phyloP scores from a whole-genome alignment of 30 jellyfish, hydroid and myxozoan species.

The Pseudorhiza aurosa region DNA sequence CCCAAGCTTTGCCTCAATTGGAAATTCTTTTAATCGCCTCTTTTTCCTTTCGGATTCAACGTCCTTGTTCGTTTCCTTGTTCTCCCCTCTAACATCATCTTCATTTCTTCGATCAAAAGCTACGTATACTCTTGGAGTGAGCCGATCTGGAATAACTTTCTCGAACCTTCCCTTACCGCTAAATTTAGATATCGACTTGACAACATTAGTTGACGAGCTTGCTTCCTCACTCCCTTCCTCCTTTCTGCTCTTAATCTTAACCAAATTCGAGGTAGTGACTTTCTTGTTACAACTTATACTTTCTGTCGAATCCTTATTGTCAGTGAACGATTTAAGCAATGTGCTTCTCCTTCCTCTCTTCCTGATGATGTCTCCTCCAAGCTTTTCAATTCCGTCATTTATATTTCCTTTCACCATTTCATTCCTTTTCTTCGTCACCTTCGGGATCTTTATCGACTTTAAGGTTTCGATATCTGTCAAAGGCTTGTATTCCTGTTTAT shows the following conservation, averaged over 20 bases:
- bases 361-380: too few species aligned
- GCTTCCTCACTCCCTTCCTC: too few species aligned
- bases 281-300: too few species aligned
- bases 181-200: neutral
- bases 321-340: too few species aligned
- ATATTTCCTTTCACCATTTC: neutral
- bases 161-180: too few species aligned
- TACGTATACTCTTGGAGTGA: constrained; percentile 29
- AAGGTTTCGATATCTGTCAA: constrained; percentile 25
- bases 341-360: too few species aligned
- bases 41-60: too few species aligned
- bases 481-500: constrained; percentile 22
- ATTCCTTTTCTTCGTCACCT: neutral
- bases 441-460: constrained; percentile 52
- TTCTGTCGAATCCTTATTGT: too few species aligned
- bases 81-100: neutral
- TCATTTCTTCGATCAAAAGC: neutral
- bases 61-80: neutral
- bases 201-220: neutral
- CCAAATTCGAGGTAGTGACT: too few species aligned
- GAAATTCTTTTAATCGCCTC: too few species aligned
- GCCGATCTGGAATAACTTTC: constrained; percentile 31
- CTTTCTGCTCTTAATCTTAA: too few species aligned
- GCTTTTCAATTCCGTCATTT: neutral
- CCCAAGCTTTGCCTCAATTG: too few species aligned